phyloP scores from a whole-genome alignment of 2,113 vertebrate species.

The Lanius ludovicianus region DNA sequence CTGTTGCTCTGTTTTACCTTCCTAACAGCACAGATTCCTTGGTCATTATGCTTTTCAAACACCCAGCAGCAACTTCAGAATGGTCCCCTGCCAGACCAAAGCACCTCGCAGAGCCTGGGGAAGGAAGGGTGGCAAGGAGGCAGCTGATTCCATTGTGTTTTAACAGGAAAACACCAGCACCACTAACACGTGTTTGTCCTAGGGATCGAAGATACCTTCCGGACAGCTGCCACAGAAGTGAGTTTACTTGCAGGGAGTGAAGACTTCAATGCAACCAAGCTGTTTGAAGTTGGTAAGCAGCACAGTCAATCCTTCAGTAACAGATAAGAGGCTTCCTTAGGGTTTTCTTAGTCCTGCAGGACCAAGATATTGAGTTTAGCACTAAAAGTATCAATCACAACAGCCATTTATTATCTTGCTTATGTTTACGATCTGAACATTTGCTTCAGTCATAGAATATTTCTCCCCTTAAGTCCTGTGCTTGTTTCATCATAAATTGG shows the following conservation, averaged over 20 bases:
- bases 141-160: slow-evolving; percentile 3
- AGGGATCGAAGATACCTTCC: slow-evolving; percentile 97
- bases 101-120: background rate
- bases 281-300: slow-evolving; percentile 94
- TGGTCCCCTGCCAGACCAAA: background rate
- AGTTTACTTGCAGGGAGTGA: slow-evolving; percentile 92
- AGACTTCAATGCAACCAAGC: slow-evolving; percentile 94
- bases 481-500: background rate
- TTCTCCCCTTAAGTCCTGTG: background rate
- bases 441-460: background rate
- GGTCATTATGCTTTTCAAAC: background rate
- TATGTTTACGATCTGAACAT: background rate
- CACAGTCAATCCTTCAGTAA: background rate
- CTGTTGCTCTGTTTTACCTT: background rate
- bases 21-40: background rate
- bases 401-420: background rate
- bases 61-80: background rate
- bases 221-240: slow-evolving; percentile 94
- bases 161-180: background rate
- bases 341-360: background rate
- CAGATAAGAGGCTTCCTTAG: background rate
- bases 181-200: slow-evolving; percentile 36
- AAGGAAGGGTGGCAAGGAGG: background rate
- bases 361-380: background rate
- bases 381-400: background rate